Base-by-base conservation (phyloP, 1,140 invertebrate genomes). In the Drosophila chauvacae region DNA sequence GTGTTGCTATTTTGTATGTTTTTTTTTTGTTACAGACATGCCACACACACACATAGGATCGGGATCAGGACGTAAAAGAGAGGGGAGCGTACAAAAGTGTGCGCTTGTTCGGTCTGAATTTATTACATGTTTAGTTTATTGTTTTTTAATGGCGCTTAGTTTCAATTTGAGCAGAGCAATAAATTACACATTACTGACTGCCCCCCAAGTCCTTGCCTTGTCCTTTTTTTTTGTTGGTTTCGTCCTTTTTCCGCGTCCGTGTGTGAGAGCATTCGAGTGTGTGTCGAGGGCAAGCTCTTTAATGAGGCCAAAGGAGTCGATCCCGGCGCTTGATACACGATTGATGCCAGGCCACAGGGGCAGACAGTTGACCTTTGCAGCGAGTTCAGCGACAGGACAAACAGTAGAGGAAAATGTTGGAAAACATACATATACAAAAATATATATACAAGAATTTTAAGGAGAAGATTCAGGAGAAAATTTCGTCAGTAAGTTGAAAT, bases 71-170 rank as follows among this genome's bases (percentile, higher is more conserved):
- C 48, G 23, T 56, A 28, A 56, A 33, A 51, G 59, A 16, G 28
- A 20, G 45, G 18, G 33, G 50, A 9, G 16, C 13, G 14, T 58
- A 35, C 57, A 45, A 42, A 30, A 51, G 45, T 55, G 42, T 48
- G 23, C 9, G 28, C 50, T 45, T 62, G 41, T 55, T 72, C 59
- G 75, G 71, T 55, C 72, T 71, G 64, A 84, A 87, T 87, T 87
- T 87, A 87, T 87, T 87, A 90, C 73, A 87, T 87, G 80, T 84
- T 87, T 88, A 80, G 84, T 87, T 87, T 87, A 87, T 87, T 87
- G 84, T 87, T 88, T 87, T 87, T 87, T 87, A 87, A 87, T 87
- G 84, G 84, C 84, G 84, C 73, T 83, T 88, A 84, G 77, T 88
- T 88, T 87, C 84, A 87, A 88, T 87, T 87, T 88, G 84, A 84